Base-by-base conservation (phyloP, 2,113 vertebrate genomes). In the Lota lota region DNA sequence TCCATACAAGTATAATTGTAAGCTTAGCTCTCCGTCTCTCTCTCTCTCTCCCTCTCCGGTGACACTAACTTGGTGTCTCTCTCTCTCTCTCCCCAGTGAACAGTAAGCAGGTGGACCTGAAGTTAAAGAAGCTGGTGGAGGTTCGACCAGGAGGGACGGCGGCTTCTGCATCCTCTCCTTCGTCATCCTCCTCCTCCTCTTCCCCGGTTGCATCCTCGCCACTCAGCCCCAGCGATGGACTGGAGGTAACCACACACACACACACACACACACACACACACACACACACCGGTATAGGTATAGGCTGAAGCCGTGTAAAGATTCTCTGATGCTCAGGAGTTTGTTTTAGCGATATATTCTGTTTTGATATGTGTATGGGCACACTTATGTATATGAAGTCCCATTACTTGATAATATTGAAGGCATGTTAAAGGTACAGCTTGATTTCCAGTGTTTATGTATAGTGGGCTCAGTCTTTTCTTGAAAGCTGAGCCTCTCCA, bases 121-220 rank as follows among this genome's bases (percentile, higher is more conserved):
- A 97, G 87, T 90, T 97, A 82, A 97, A 95, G 92, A 95, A 93
- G 83, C 87, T 94, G 80, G 85, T 91, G 68, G 96, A 97, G 79
- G 72, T 90, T 86, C 91, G 92, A 83, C 94, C 94, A 80, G 93
- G 95, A 89, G 93, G 93, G 88, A 87, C 82, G 78, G 89, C 92
- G 79, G 89, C 92, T 85, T 95, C 89, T 22, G 84, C 89, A 73
- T 85, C 62, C 36, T 90, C 50, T 53, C 87, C 71, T 17, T 89
- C 83, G 66, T 91, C 68, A 73, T 82, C 24, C 63, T 86, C 73
- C 24, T 87, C 83, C 36, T 91, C 90, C 3, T 89, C 91, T 19
- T 87, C 90, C 7, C 75, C 89, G 22, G 80, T 85, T 0, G 68
- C 85, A 67, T 90, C 88, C 58, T 92, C 90, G 4, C 83, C 87